Evolutionary conservation across 2,888 invertebrate genomes (phyloP).

Genomic region (Troilus luridus): DNA sequence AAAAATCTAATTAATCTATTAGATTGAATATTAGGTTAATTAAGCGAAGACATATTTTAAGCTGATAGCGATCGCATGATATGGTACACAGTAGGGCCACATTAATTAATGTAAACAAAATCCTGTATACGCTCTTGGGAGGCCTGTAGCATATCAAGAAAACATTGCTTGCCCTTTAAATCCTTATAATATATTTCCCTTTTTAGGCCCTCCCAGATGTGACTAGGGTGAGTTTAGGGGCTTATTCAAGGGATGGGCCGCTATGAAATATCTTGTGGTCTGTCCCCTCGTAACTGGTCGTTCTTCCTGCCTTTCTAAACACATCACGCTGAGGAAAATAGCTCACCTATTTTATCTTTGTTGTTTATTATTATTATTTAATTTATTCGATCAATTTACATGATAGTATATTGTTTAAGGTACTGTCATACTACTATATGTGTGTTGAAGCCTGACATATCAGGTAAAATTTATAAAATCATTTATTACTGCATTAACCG

Average conservation of each 20-base stretch:
- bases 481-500: too few species aligned
- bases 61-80: not conserved
- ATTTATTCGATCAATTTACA: too few species aligned
- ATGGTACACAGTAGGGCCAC: not conserved
- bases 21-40: slow-evolving; percentile 13
- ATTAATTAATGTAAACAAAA: slow-evolving; percentile 14
- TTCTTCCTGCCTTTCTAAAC: not conserved
- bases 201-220: slow-evolving; percentile 19
- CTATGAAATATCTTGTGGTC: not conserved
- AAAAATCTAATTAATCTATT: not conserved
- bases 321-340: not conserved
- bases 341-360: not conserved
- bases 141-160: not conserved
- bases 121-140: not conserved
- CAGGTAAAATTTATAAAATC: too few species aligned
- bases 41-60: slow-evolving; percentile 4
- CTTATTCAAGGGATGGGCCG: slow-evolving; percentile 30
- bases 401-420: too few species aligned
- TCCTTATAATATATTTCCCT: slow-evolving; percentile 41
- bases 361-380: not conserved
- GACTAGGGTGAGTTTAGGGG: slow-evolving; percentile 35
- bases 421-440: too few species aligned
- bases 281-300: slow-evolving; percentile 17
- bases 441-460: too few species aligned
- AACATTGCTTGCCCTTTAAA: slow-evolving; percentile 26